phyloP scores from a whole-genome alignment of 2,888 invertebrate genomes.

The Chymomyza amoena region DNA sequence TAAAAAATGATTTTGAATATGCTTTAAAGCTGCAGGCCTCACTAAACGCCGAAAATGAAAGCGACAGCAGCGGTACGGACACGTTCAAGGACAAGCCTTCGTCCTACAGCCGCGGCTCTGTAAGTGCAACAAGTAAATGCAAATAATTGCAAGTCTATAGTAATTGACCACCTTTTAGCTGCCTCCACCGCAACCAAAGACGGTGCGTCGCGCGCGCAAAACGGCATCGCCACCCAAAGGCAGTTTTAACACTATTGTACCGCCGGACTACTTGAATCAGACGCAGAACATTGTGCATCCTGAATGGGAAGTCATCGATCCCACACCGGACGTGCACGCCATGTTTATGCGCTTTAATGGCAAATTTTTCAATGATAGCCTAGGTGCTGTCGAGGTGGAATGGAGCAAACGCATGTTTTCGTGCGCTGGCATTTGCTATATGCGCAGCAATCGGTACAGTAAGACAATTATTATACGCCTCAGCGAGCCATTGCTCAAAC shows the following conservation, averaged over 20 bases:
- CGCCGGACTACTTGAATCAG: conserved; percentile 70
- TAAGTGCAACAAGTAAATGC: background rate
- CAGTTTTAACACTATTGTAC: conserved; percentile 6
- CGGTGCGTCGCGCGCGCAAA: background rate
- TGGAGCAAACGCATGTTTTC: conserved; percentile 97
- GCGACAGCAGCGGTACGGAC: conserved; percentile 19
- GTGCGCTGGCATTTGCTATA: conserved; percentile 82
- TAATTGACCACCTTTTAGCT: conserved; percentile 36
- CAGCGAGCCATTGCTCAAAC: conserved; percentile 93
- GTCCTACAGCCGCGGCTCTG: background rate
- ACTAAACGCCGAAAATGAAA: conserved; percentile 40
- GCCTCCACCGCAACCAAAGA: conserved; percentile 28
- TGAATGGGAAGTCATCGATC: conserved; percentile 90
- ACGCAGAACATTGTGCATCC: conserved; percentile 78
- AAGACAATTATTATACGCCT: conserved; percentile 80
- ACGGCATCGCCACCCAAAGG: background rate
- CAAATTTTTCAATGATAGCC: conserved; percentile 89
- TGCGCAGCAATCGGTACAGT: conserved; percentile 63
- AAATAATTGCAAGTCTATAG: background rate
- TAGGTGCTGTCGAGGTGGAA: conserved; percentile 89
- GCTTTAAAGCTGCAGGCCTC: conserved; percentile 65
- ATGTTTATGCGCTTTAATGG: conserved; percentile 92
- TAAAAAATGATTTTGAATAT: conserved; percentile 54
- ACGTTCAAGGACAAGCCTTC: background rate
- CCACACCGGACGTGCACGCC: conserved; percentile 92